Evolutionary conservation across 2,888 invertebrate species (phyloP).

Genomic region (Phorcus lineatus): DNA sequence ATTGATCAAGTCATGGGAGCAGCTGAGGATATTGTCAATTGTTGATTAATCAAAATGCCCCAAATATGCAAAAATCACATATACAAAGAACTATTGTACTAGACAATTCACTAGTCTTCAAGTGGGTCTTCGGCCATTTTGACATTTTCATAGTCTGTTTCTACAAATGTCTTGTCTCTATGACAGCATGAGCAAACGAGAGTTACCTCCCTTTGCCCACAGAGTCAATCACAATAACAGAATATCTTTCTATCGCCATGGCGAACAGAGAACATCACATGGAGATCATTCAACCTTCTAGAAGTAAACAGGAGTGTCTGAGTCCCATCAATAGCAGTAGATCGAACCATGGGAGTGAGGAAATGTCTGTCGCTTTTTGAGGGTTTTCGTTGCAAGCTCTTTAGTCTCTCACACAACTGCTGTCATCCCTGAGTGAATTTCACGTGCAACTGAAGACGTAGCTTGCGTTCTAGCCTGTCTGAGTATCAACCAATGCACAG

Average conservation of each 20-base stretch:
- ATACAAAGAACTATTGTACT: conserved; percentile 9
- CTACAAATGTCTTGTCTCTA: conserved; percentile 18
- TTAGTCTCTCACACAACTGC: background rate
- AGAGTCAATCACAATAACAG: conserved; percentile 7
- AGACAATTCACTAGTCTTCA: background rate
- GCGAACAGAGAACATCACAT: background rate
- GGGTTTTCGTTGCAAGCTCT: conserved; percentile 4
- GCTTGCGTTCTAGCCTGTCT: background rate
- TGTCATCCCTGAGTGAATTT: conserved; percentile 19
- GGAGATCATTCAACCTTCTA: conserved; percentile 10
- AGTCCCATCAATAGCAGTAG: too few species aligned
- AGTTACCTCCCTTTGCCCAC: conserved; percentile 16
- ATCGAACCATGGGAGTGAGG: too few species aligned
- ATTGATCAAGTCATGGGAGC: background rate
- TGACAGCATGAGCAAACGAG: background rate
- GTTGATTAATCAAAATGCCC: conserved; percentile 15
- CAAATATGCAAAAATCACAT: conserved; percentile 18
- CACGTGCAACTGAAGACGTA: conserved; percentile 14
- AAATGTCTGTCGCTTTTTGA: too few species aligned
- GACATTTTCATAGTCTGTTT: background rate
- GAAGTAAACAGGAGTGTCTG: too few species aligned
- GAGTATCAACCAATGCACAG: conserved; percentile 3
- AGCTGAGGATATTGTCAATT: background rate
- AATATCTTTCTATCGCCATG: background rate
- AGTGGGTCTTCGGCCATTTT: conserved; percentile 6